Conservation (phyloP, 2,113 vertebrate species). For the Ptyas mucosa region DNA sequence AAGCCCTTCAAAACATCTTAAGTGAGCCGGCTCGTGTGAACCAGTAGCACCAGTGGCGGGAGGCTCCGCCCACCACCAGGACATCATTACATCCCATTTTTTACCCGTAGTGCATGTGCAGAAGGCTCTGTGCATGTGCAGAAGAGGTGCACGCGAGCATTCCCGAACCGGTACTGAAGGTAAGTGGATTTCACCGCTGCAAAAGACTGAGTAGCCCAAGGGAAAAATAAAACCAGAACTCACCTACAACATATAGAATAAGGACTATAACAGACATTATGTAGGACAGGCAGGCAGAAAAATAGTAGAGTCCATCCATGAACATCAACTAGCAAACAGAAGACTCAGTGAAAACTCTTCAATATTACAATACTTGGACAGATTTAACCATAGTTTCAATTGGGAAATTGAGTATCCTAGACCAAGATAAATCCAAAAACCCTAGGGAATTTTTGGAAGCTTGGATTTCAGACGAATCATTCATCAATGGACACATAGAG, state of each 20-base stretch:
- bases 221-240: not conserved
- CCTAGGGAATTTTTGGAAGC: not conserved
- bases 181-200: no score
- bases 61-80: no score
- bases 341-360: not conserved
- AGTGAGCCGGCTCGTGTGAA: not conserved
- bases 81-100: no score
- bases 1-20: not conserved
- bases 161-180: no score
- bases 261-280: not conserved
- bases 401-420: not conserved
- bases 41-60: no score
- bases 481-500: not conserved
- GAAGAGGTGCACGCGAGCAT: no score
- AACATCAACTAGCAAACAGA: not conserved
- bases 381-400: not conserved
- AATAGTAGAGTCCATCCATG: not conserved
- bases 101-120: no score
- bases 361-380: not conserved
- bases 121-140: no score
- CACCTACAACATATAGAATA: not conserved
- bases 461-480: not conserved
- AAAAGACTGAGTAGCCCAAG: not conserved
- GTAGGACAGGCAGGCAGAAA: not conserved
- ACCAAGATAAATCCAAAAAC: not conserved